Base-by-base conservation (phyloP, 2,797 vertebrate genomes). In the Sebastes reedi region DNA sequence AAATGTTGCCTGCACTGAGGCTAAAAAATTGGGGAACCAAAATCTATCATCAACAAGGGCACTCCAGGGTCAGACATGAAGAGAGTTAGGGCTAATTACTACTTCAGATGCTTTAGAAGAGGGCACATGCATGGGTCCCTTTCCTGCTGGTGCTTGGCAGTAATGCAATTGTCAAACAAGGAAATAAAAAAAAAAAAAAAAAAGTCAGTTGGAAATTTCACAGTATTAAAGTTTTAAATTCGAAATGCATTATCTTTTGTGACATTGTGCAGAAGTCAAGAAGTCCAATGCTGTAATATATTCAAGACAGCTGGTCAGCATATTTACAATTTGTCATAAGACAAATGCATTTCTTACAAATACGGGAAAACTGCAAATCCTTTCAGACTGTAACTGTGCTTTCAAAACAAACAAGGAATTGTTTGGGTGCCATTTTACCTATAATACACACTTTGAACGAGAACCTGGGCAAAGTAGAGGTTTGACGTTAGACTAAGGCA, bases 401-500 rank as follows among this genome's bases (percentile, higher is more conserved):
- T 73, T 64, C 42, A 71, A 77, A 65, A 75, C 9, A 61, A 62
- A 55, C 6, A 8, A 27, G 22, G 42, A 34, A 68, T 16, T 42
- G 56, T 29, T 62, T n/a, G 9, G 13, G 36, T 69, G 58, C 27
- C 13, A 25, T 30, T 46, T 65, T 32, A 20, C 13, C 3, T 13
- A 5, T 14, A 52, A 61, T 27, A 74, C 18, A 59, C 46, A 73
- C 14, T 18, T 50, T 2, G 13, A 24, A 64, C 3, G 54, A 24
- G 8, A 20, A 30, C 2, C 60, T 36, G n/a, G 29, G 30, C 6
- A 27, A 42, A 65, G 52, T 24, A 56, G 42, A 75, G 13, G 60
- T 69, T 42, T 59, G 42, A 71, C 14, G 3, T 70, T 52, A 30
- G 66, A 85, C 78, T 79, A 90, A 91, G 91, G 90, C 89, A 92